Conservation (phyloP, 2,797 vertebrate genomes). For the Girardinus metallicus region DNA sequence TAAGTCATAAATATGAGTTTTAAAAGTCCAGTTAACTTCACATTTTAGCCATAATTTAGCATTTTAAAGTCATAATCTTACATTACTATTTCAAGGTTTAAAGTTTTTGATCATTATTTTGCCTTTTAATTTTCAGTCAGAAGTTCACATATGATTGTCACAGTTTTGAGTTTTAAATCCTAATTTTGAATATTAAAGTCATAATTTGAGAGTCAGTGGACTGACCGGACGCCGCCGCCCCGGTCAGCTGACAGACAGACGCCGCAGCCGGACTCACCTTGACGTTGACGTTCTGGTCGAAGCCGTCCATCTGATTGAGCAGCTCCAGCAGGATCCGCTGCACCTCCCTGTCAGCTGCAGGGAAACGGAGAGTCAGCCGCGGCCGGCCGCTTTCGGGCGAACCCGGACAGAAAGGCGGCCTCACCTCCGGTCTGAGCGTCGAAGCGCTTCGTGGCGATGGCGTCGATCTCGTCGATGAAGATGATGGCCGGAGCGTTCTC, state of each 20-base stretch:
- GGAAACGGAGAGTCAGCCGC: not conserved
- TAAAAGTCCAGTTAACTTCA: too few relatives aligned
- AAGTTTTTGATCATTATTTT: not conserved
- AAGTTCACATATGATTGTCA: too few relatives aligned
- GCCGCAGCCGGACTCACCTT: constrained; percentile 81
- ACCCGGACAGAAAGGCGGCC: too few relatives aligned
- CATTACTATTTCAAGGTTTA: too few relatives aligned
- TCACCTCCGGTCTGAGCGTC: constrained; percentile 94
- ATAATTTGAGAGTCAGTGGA: not conserved
- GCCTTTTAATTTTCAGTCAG: not conserved
- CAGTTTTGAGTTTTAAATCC: too few relatives aligned
- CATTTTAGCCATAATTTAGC: too few relatives aligned
- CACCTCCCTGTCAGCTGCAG: constrained; percentile 91
- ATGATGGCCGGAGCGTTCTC: constrained; percentile 97
- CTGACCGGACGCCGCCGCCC: too few relatives aligned
- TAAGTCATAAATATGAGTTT: too few relatives aligned
- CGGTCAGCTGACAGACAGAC: not conserved
- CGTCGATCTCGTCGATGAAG: constrained; percentile 97
- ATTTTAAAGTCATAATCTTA: not conserved
- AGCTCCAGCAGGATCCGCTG: constrained; percentile 94
- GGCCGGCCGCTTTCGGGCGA: not conserved
- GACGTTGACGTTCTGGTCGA: constrained; percentile 95
- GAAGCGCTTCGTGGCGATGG: constrained; percentile 95
- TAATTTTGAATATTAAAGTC: too few relatives aligned
- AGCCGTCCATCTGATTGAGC: constrained; percentile 96